phyloP scores from a whole-genome alignment of 2,113 vertebrate species.

The Mormyrus iriodes region DNA sequence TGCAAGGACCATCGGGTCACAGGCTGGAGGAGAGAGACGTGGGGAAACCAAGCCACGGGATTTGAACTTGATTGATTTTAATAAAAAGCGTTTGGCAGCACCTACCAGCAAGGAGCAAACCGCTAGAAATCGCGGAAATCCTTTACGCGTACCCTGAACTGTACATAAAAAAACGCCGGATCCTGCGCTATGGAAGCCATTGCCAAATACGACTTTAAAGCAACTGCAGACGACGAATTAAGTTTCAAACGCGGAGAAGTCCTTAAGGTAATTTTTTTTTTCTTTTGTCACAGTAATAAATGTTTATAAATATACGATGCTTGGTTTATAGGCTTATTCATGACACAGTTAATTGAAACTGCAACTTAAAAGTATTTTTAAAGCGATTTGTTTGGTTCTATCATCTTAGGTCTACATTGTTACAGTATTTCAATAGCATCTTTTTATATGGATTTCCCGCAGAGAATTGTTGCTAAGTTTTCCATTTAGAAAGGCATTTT shows the following conservation, averaged over 20 bases:
- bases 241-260: constrained; percentile 96
- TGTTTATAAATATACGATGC: background rate
- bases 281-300: background rate
- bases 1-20: constrained; percentile 55
- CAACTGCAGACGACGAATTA: constrained; percentile 95
- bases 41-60: constrained; percentile 41
- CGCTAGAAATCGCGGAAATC: background rate
- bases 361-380: background rate
- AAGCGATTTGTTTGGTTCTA: background rate
- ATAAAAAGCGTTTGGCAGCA: constrained; percentile 25
- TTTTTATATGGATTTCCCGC: background rate
- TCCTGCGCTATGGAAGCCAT: constrained; percentile 83
- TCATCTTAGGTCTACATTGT: background rate
- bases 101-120: constrained; percentile 32
- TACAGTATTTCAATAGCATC: background rate
- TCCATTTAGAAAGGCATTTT: background rate
- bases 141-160: background rate
- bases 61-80: constrained; percentile 45
- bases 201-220: constrained; percentile 98
- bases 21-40: constrained; percentile 59
- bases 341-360: background rate
- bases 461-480: background rate
- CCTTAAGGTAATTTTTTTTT: constrained; percentile 74
- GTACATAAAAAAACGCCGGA: background rate
- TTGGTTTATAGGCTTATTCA: background rate